Evolutionary conservation across 2,888 invertebrate genomes (phyloP).

Genomic region (Platycheirus rosarum): DNA sequence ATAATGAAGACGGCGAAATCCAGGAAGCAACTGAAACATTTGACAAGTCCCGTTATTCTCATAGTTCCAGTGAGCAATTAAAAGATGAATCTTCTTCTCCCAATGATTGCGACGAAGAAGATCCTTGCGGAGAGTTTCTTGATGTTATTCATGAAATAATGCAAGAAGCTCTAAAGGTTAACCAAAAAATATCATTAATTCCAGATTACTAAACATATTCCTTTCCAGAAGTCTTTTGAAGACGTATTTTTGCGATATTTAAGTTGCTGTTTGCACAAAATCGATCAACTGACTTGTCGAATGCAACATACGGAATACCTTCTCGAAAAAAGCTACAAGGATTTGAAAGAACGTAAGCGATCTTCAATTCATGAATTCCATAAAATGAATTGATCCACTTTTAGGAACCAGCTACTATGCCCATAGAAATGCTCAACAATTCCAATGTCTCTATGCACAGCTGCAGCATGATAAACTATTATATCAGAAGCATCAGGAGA

Average conservation of each 20-base stretch:
- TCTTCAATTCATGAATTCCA: neutral
- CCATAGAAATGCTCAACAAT: slow-evolving; percentile 74
- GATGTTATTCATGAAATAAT: slow-evolving; percentile 79
- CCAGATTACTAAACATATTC: too few relatives aligned
- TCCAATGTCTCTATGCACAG: slow-evolving; percentile 75
- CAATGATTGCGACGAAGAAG: slow-evolving; percentile 49
- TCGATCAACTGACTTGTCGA: slow-evolving; percentile 61
- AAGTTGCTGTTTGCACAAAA: slow-evolving; percentile 46
- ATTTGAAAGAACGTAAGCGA: slow-evolving; percentile 76
- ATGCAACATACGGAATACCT: slow-evolving; percentile 67
- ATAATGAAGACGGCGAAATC: too few relatives aligned
- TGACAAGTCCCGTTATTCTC: too few relatives aligned
- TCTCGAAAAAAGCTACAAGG: slow-evolving; percentile 63
- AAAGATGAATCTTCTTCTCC: neutral
- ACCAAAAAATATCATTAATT: neutral
- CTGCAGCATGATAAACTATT: slow-evolving; percentile 69
- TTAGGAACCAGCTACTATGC: slow-evolving; percentile 75
- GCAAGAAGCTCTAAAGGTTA: slow-evolving; percentile 78
- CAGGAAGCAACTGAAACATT: too few relatives aligned
- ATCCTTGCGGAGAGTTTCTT: slow-evolving; percentile 79
- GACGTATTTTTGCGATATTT: slow-evolving; percentile 62
- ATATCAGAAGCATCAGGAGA: slow-evolving; percentile 54
- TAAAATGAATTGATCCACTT: neutral
- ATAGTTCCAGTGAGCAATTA: too few relatives aligned
- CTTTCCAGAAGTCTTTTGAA: slow-evolving; percentile 74